A percentile compares a stretch with the other conserved stretches of the same genome.
These are phyloP conservation scores for Helicolenus hilgendorfi DNA, from an alignment of 2,797 vertebrate species.

Conservation along the genomic window DNA sequence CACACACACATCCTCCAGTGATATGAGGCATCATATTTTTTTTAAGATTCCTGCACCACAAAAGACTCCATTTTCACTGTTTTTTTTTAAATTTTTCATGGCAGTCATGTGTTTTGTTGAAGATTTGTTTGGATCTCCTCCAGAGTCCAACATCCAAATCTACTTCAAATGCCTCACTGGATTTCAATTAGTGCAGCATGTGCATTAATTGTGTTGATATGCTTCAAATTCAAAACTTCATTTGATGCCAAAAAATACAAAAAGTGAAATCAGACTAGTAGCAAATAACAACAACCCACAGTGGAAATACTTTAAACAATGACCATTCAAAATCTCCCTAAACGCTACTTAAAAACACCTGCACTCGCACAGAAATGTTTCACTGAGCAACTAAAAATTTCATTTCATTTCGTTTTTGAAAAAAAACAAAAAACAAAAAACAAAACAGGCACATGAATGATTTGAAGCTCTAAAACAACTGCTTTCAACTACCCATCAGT, in stretches of 20 bases:
- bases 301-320: background rate
- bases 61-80: background rate
- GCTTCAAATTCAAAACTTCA: constrained; percentile 5
- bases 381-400: background rate
- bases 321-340: background rate
- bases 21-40: background rate
- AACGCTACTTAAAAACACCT: constrained; percentile 9
- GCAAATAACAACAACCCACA: background rate
- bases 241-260: background rate
- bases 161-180: constrained; percentile 34
- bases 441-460: background rate
- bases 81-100: background rate
- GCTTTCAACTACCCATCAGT: constrained; percentile 12
- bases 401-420: background rate
- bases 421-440: no score
- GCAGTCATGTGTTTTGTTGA: background rate
- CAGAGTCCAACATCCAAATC: constrained; percentile 27
- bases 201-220: constrained; percentile 23
- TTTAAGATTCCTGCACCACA: background rate
- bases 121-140: constrained; percentile 22
- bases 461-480: background rate
- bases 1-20: background rate
- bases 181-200: constrained; percentile 31
- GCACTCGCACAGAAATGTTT: background rate
- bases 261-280: background rate